A percentile compares a stretch with the other conserved stretches of the same genome.
Evolutionary conservation across 2,888 invertebrate genomes (phyloP).

Genomic region (Agrochola macilenta): DNA sequence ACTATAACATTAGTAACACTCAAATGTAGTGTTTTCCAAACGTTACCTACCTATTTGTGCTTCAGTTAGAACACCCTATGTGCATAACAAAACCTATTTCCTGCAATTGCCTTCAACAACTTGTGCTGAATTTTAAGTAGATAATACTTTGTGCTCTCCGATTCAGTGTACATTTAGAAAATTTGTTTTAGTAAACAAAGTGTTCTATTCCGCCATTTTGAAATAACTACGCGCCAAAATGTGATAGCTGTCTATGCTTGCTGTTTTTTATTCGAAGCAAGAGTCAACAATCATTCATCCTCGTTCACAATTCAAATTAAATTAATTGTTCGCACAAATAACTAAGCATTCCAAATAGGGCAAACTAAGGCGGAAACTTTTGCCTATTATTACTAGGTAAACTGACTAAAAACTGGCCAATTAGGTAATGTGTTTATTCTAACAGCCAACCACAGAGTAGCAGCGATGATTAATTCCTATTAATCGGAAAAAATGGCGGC

Average conservation of each 20-base stretch:
- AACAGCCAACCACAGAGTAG: slow-evolving; percentile 65
- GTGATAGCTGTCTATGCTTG: slow-evolving; percentile 10
- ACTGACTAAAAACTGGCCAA: slow-evolving; percentile 64
- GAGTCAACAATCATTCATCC: slow-evolving; percentile 30
- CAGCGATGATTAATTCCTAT: slow-evolving; percentile 64
- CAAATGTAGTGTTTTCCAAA: slow-evolving; percentile 15
- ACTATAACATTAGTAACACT: not conserved
- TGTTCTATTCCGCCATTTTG: slow-evolving; percentile 38
- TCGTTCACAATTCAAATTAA: slow-evolving; percentile 42
- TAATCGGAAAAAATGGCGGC: slow-evolving; percentile 68
- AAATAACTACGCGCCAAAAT: slow-evolving; percentile 26
- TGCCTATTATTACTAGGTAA: slow-evolving; percentile 65
- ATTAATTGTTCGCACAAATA: slow-evolving; percentile 26
- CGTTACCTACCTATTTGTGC: slow-evolving; percentile 1
- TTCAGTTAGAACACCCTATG: slow-evolving; percentile 18
- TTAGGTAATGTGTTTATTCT: slow-evolving; percentile 59
- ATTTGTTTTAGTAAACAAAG: slow-evolving; percentile 4
- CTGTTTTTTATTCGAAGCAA: slow-evolving; percentile 3
- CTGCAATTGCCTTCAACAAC: slow-evolving; percentile 48
- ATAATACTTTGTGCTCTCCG: slow-evolving; percentile 6
- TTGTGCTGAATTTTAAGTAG: slow-evolving; percentile 47
- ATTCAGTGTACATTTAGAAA: slow-evolving; percentile 5
- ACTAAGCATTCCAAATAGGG: slow-evolving; percentile 44
- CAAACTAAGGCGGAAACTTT: slow-evolving; percentile 54
- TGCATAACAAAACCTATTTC: slow-evolving; percentile 53